Evolutionary conservation across 1,140 invertebrate genomes (phyloP).

Genomic region (Penaeus chinensis): DNA sequence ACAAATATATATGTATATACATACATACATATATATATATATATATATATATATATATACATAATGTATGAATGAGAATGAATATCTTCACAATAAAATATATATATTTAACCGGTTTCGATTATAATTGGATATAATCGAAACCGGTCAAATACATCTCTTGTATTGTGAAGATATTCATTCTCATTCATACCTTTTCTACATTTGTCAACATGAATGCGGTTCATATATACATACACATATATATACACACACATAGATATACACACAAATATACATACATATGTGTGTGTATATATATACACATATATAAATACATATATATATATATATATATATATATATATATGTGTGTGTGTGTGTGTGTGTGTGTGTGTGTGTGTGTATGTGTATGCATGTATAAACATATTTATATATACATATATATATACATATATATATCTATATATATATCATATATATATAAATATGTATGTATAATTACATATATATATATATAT

Average conservation of each 20-base stretch:
- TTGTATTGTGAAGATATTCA: no score
- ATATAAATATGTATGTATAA: background rate
- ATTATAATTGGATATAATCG: no score
- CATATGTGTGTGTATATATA: conserved; percentile 3
- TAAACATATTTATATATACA: conserved; percentile 15
- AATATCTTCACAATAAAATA: background rate
- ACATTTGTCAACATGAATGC: no score
- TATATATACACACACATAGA: background rate
- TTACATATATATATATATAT: background rate
- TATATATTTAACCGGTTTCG: no score
- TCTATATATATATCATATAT: conserved; percentile 20
- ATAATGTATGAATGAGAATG: background rate
- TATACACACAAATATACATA: conserved; percentile 1
- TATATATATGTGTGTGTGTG: background rate
- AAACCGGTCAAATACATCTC: no score
- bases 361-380: background rate
- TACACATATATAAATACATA: conserved; percentile 13
- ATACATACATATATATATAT: background rate
- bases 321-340: conserved; percentile 4
- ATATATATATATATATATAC: conserved; percentile 26
- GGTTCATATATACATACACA: background rate
- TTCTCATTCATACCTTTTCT: no score
- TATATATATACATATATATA: conserved; percentile 19
- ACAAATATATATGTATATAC: background rate
- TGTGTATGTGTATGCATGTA: background rate